phyloP scores from a whole-genome alignment of 2,113 vertebrate genomes.

The Theropithecus gelada region DNA sequence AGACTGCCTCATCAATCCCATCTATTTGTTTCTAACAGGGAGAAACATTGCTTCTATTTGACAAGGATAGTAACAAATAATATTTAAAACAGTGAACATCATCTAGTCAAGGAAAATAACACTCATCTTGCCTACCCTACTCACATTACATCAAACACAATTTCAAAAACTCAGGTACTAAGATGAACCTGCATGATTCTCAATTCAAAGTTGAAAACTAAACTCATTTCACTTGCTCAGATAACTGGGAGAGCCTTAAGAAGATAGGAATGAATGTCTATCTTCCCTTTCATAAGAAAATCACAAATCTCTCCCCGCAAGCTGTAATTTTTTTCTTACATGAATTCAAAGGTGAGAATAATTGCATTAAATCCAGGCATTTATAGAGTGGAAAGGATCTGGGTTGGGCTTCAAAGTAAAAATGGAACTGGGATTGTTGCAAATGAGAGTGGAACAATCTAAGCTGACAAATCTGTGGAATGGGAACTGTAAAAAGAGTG shows the following conservation, averaged over 20 bases:
- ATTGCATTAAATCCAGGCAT: not conserved
- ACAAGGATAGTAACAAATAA: not conserved
- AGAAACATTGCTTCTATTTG: not conserved
- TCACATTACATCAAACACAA: not conserved
- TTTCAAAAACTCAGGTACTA: not conserved
- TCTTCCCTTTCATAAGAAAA: not conserved
- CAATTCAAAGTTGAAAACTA: slow-evolving; percentile 18
- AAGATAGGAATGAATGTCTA: not conserved
- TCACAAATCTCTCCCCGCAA: not conserved
- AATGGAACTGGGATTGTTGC: not conserved
- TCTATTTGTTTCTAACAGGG: not conserved
- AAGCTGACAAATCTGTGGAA: not conserved
- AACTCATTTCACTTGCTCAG: not conserved
- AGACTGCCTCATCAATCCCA: not conserved
- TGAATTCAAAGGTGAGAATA: not conserved
- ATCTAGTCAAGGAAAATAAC: not conserved
- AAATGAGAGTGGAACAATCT: not conserved
- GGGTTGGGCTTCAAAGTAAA: not conserved
- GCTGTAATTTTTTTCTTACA: not conserved
- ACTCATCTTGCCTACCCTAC: not conserved
- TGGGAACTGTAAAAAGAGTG: not conserved
- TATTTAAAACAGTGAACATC: not conserved
- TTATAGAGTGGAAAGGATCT: not conserved
- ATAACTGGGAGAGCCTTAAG: not conserved
- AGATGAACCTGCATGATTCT: not conserved